These are phyloP conservation scores for Solea senegalensis DNA, from an alignment of 2,113 vertebrate genomes.

Conservation along the genomic window DNA sequence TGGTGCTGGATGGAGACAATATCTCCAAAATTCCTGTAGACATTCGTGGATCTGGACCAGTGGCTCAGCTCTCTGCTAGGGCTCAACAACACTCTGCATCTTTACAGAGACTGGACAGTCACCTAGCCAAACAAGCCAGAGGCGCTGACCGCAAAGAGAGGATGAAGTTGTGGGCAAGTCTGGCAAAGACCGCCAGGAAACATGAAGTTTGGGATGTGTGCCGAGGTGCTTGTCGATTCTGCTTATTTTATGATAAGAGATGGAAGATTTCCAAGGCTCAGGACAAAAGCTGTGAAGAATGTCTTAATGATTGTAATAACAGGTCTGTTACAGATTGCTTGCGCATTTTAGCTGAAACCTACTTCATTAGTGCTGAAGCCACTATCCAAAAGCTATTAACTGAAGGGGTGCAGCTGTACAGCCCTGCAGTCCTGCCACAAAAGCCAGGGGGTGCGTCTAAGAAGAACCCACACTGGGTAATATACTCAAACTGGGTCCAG, in stretches of 20 bases:
- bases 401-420: constrained; percentile 85
- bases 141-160: constrained; percentile 77
- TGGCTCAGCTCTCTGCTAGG: constrained; percentile 80
- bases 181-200: constrained; percentile 87
- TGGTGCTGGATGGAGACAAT: constrained; percentile 89
- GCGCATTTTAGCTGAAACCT: constrained; percentile 86
- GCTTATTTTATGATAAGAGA: constrained; percentile 87
- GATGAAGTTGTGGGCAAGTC: constrained; percentile 86
- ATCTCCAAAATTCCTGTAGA: constrained; percentile 74
- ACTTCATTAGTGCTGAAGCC: constrained; percentile 91
- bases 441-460: constrained; percentile 56
- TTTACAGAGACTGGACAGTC: constrained; percentile 74
- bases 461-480: constrained; percentile 81
- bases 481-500: constrained; percentile 86
- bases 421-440: constrained; percentile 70
- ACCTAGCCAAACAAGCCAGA: constrained; percentile 73
- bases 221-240: constrained; percentile 88
- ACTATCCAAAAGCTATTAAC: constrained; percentile 84
- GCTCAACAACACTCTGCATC: constrained; percentile 83
- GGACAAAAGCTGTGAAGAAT: neutral
- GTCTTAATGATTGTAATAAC: neutral
- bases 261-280: constrained; percentile 62
- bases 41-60: constrained; percentile 62
- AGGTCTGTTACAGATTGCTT: constrained; percentile 70
- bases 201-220: constrained; percentile 90